Base-by-base conservation (phyloP, 2,113 vertebrate genomes). In the Probosciger aterrimus region DNA sequence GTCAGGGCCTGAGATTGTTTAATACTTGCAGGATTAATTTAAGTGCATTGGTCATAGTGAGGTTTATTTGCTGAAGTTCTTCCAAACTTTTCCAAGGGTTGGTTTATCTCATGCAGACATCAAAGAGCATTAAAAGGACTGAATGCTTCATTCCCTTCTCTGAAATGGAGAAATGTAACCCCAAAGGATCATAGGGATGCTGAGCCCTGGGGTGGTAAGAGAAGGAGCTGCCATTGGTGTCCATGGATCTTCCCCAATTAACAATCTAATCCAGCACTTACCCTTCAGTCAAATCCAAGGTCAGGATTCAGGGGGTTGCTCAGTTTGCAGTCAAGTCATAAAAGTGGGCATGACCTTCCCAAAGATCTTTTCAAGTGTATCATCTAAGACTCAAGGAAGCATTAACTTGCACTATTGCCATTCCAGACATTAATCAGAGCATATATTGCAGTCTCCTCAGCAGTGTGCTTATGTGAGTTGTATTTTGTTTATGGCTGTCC, bases 401-500 rank as follows among this genome's bases (percentile, higher is more conserved):
- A 88, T 89, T 91, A 94, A 91, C 93, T 84, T 82, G 83, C 74
- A 12, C 65, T 88, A 30, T 85, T 92, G 88, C 90, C 89, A 94
- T 95, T 88, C 83, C 90, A 88, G 83, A 68, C 88, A 52, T 95
- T 90, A 96, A 95, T 96, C 92, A 93, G 92, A 92, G 77, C 91
- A 76, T 77, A 78, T 82, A 93, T 57, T 82, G 83, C 85, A 88
- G 88, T 47, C 86, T 93, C 86, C 93, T 81, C 82, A 84, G 90
- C 88, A 76, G 69, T 47, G 69, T 92, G 86, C 88, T 93, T 94
- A 71, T 86, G 77, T 69, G 76, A 86, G 65, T 88, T 4, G 44
- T 92, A 73, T 90, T 93, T 94, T 90, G 31, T 96, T 94, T 94
- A 92, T 91, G 86, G 47, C 80, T 88, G 88, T 93, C 90, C 90